A percentile compares a stretch with the other conserved stretches of the same genome.
Evolutionary conservation across 2,113 vertebrate genomes (phyloP).

Genomic region (Salminus brasiliensis): DNA sequence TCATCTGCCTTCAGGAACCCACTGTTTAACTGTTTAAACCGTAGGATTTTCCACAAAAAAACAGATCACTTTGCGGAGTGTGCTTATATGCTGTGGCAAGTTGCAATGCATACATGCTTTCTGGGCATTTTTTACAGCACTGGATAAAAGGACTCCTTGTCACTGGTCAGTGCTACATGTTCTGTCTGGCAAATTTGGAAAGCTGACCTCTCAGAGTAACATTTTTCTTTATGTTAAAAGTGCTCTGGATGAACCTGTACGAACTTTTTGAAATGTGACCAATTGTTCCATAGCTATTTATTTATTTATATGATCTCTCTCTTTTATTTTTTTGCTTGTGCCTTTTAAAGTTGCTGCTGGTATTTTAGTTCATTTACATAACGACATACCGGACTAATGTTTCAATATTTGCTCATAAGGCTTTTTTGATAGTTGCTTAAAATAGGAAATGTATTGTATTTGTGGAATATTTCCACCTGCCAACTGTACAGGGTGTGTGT

Average conservation of each 20-base stretch:
- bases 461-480: neutral
- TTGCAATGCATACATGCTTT: neutral
- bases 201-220: no score
- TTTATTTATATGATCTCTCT: slow-evolving; percentile 61
- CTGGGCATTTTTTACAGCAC: neutral
- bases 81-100: neutral
- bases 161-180: no score
- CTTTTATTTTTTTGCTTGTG: slow-evolving; percentile 29
- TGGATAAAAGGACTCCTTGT: neutral
- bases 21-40: neutral
- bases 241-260: neutral
- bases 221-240: no score
- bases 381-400: neutral
- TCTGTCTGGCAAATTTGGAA: neutral
- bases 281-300: slow-evolving; percentile 62
- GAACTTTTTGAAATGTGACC: slow-evolving; percentile 32
- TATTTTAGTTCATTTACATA: slow-evolving; percentile 32
- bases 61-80: neutral
- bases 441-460: neutral
- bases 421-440: slow-evolving; percentile 49
- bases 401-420: neutral
- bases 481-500: neutral
- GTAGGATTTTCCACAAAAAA: neutral
- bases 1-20: neutral
- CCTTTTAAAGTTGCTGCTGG: slow-evolving; percentile 52